phyloP scores from a whole-genome alignment of 2,113 vertebrate genomes.

The Scartelaos histophorus region DNA sequence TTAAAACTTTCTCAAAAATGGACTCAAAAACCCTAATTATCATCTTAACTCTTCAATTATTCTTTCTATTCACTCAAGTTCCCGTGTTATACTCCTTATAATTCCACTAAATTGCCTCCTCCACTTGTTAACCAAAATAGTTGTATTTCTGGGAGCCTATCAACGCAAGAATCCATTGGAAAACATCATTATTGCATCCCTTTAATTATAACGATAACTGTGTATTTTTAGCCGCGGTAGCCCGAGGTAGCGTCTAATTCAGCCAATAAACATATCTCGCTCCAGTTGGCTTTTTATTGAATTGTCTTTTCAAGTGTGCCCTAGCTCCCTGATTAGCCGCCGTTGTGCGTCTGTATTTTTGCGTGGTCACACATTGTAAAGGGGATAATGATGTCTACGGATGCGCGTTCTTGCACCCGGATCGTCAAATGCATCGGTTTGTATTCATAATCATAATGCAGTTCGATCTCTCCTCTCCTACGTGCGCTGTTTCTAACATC shows the following conservation, averaged over 20 bases:
- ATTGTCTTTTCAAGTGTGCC: slow-evolving; percentile 18
- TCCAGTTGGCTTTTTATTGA: slow-evolving; percentile 24
- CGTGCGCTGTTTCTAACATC: slow-evolving; percentile 42
- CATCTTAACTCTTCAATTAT: background rate
- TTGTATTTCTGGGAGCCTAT: background rate
- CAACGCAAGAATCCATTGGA: slow-evolving; percentile 1
- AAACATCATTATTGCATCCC: slow-evolving; percentile 10
- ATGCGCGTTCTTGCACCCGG: slow-evolving; percentile 4
- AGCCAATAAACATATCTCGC: slow-evolving; percentile 35
- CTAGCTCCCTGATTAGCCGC: background rate
- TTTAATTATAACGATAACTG: slow-evolving; percentile 28
- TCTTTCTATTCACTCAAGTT: background rate
- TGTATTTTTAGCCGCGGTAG: slow-evolving; percentile 20
- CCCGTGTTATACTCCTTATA: background rate
- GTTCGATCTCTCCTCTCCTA: slow-evolving; percentile 46
- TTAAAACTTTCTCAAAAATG: background rate
- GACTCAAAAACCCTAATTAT: background rate
- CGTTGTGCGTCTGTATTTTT: slow-evolving; percentile 13
- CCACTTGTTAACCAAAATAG: background rate
- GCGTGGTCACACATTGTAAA: background rate
- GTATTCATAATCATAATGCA: slow-evolving; percentile 54
- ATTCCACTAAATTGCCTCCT: background rate
- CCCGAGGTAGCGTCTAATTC: slow-evolving; percentile 28
- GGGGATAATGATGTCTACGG: slow-evolving; percentile 27
- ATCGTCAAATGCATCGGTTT: slow-evolving; percentile 7